Percentiles rank a stretch among this genome's conserved stretches.
phyloP scores from a whole-genome alignment of 2,888 invertebrate genomes.

The Himalopsyche anomala region DNA sequence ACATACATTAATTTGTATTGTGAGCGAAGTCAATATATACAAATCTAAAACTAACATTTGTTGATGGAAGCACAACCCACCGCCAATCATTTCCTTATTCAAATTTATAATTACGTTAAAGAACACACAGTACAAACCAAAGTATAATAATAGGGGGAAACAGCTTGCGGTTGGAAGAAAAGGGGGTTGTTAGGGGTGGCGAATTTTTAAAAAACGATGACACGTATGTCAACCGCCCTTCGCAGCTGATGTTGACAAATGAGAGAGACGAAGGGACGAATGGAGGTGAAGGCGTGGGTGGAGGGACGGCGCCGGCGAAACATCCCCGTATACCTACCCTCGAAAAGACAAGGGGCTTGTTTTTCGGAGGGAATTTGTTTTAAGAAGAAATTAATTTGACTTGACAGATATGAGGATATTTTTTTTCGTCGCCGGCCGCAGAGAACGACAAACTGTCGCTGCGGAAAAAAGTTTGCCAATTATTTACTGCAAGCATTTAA shows the following conservation, averaged over 20 bases:
- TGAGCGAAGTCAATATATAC: too few species aligned
- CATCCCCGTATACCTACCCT: conserved; percentile 45
- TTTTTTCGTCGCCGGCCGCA: conserved; percentile 49
- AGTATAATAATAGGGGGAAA: conserved; percentile 39
- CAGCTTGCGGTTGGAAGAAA: neutral
- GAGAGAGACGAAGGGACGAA: conserved; percentile 64
- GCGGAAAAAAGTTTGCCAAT: conserved; percentile 20
- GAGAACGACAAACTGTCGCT: neutral
- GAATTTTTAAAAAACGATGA: conserved; percentile 63
- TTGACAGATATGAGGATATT: conserved; percentile 66
- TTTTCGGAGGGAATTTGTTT: conserved; percentile 64
- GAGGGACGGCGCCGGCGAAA: conserved; percentile 7
- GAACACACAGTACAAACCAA: conserved; percentile 51
- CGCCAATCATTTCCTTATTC: conserved; percentile 63
- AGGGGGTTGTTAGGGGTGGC: conserved; percentile 45
- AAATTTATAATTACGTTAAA: conserved; percentile 65
- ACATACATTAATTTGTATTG: too few species aligned
- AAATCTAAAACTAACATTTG: neutral
- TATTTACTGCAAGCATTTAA: neutral
- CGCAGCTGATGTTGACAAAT: conserved; percentile 65
- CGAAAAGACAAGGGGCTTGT: conserved; percentile 57
- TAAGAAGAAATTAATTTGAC: conserved; percentile 66
- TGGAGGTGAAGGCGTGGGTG: conserved; percentile 45
- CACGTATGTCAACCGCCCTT: conserved; percentile 65
- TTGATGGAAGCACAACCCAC: conserved; percentile 50